Base-by-base conservation (phyloP, 2,113 vertebrate genomes). In the Pluvialis apricaria region DNA sequence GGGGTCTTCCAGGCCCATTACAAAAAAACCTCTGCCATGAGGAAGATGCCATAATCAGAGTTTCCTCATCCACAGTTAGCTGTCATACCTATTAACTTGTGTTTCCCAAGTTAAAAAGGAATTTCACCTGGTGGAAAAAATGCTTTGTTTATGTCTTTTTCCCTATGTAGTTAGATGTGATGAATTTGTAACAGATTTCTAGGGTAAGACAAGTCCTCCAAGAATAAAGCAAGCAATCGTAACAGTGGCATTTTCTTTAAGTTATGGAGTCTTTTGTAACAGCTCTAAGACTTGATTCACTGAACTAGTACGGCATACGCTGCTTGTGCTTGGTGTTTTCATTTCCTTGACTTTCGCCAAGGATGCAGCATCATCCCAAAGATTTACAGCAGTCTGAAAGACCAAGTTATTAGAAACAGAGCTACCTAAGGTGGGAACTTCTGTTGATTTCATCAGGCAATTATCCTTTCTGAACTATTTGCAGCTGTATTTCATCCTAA, bases 311-410 rank as follows among this genome's bases (percentile, higher is more conserved):
- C 85, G 58, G 54, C 42, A 69, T 4, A 70, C 20, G 7, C 26
- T 44, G 36, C 52, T 86, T 64, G 32, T 83, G 65, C 60, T 57
- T 6, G 8, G 38, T 3, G 2, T 64, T 93, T 86, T 71, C 68
- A 81, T 91, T 82, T 88, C 42, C 81, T 69, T 64, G 61, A 51
- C 65, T 89, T 91, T 82, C 0, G 0, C 49, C 45, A 65, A 75
- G 44, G 72, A 65, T 78, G 47, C 68, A 68, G 31, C 34, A 36
- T 55, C 73, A 68, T 72, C n/a, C 40, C 1, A 2, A 78, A 88
- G 52, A 94, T 92, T 94, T 92, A 92, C 65, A 94, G 61, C 40
- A 42, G 47, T 38, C 40, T 71, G 58, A 91, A 94, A 89, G 36
- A 87, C 19, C 49, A 65, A 65, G 52, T 85, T 94, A 76, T 51